phyloP scores from a whole-genome alignment of 1,140 invertebrate species.

The Drosophila sucinea region DNA sequence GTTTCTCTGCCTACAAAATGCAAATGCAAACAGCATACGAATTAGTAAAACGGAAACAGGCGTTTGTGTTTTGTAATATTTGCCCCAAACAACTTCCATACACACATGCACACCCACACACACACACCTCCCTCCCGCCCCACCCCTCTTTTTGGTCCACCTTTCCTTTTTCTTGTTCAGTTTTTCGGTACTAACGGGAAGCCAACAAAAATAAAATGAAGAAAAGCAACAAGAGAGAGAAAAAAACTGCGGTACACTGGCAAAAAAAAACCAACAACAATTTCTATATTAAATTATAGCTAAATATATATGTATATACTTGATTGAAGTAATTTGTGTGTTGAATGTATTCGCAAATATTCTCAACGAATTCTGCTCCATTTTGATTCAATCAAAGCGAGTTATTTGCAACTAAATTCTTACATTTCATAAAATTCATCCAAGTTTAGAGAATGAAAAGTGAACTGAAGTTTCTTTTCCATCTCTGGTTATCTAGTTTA shows the following conservation, averaged over 20 bases:
- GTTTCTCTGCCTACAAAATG: constrained; percentile 69
- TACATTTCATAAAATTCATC: too few relatives aligned
- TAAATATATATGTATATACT: too few relatives aligned
- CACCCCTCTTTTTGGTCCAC: constrained; percentile 9
- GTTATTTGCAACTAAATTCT: too few relatives aligned
- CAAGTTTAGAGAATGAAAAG: too few relatives aligned
- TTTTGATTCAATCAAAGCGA: too few relatives aligned
- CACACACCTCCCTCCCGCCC: not conserved
- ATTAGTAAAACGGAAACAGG: constrained; percentile 81
- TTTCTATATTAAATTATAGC: too few relatives aligned
- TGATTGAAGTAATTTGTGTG: too few relatives aligned
- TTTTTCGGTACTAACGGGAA: too few relatives aligned
- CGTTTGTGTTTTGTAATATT: constrained; percentile 81
- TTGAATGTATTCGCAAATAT: too few relatives aligned
- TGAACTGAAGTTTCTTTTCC: too few relatives aligned
- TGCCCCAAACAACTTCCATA: constrained; percentile 61
- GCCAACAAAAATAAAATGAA: not conserved
- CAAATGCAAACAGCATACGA: constrained; percentile 81
- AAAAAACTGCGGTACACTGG: constrained; percentile 21
- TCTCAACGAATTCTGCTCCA: too few relatives aligned
- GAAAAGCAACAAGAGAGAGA: not conserved
- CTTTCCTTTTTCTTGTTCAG: not conserved
- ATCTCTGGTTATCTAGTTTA: too few relatives aligned
- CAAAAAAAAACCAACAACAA: constrained; percentile 3
- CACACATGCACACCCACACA: constrained; percentile 26